A percentile compares a stretch with the other conserved stretches of the same genome.
phyloP scores from a whole-genome alignment of 2,888 invertebrate species.

The Idaea straminata region DNA sequence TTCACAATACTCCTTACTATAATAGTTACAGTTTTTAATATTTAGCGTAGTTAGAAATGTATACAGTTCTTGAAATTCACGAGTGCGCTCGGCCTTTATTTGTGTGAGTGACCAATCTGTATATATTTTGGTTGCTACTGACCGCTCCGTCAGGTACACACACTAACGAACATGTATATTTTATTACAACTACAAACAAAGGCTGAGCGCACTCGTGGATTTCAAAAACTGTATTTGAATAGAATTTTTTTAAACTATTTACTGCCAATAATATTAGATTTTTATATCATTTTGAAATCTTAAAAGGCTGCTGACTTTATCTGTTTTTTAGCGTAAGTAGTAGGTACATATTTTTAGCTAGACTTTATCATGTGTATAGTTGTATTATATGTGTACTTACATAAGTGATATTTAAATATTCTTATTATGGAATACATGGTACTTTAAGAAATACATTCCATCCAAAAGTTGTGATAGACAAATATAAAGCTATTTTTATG shows the following conservation, averaged over 20 bases:
- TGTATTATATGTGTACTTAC: not conserved
- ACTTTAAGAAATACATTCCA: not conserved
- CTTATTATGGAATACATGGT: too few species aligned
- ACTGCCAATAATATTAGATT: not conserved
- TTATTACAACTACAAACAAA: too few species aligned
- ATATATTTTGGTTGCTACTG: too few species aligned
- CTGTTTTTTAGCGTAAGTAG: not conserved
- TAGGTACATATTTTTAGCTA: not conserved
- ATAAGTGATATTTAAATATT: not conserved
- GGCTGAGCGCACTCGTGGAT: too few species aligned
- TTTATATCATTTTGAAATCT: not conserved
- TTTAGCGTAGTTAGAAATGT: constrained; percentile 2
- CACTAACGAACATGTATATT: too few species aligned
- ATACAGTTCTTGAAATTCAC: not conserved
- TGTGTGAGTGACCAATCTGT: too few species aligned
- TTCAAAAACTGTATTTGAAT: too few species aligned
- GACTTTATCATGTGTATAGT: not conserved
- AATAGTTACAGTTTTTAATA: constrained; percentile 30
- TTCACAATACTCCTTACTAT: constrained; percentile 37
- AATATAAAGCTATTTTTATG: too few species aligned
- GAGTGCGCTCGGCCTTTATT: too few species aligned
- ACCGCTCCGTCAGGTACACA: too few species aligned
- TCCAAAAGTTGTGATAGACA: not conserved
- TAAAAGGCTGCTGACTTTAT: not conserved
- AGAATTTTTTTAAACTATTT: constrained; percentile 3